These are phyloP conservation scores for Ascaphus truei DNA, from an alignment of 2,113 vertebrate genomes.

Conservation along the genomic window DNA sequence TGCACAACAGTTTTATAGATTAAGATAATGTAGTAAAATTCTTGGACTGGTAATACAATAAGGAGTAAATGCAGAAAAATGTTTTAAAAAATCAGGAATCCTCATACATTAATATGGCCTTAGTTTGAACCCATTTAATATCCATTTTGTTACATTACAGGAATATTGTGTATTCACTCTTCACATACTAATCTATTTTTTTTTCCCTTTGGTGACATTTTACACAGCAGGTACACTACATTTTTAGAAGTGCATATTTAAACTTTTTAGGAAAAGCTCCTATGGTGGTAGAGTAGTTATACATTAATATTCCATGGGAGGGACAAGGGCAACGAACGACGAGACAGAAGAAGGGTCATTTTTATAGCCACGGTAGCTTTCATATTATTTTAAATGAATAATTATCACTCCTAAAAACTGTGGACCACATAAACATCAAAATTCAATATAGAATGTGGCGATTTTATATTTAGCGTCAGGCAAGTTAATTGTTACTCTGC, in stretches of 20 bases:
- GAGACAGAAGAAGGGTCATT: no score
- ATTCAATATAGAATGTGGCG: no score
- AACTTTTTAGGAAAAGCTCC: conserved; percentile 10
- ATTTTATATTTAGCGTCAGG: no score
- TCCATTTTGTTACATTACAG: not conserved
- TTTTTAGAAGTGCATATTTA: not conserved
- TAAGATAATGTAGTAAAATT: not conserved
- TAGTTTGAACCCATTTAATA: not conserved
- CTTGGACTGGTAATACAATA: not conserved
- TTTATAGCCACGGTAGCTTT: not conserved
- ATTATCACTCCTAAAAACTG: no score
- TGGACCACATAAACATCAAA: no score
- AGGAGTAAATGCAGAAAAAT: not conserved
- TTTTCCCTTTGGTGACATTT: not conserved
- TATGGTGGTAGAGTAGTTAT: not conserved
- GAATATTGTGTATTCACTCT: not conserved
- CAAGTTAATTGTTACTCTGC: no score
- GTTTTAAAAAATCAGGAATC: not conserved
- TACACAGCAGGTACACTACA: not conserved
- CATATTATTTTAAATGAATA: not conserved
- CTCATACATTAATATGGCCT: not conserved
- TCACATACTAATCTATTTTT: not conserved
- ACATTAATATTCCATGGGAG: not conserved
- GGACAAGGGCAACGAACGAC: not conserved
- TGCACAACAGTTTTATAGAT: not conserved